A percentile compares a stretch with the other conserved stretches of the same genome.
Evolutionary conservation across 2,888 invertebrate genomes (phyloP).

Genomic region (Sminthurides aquaticus): DNA sequence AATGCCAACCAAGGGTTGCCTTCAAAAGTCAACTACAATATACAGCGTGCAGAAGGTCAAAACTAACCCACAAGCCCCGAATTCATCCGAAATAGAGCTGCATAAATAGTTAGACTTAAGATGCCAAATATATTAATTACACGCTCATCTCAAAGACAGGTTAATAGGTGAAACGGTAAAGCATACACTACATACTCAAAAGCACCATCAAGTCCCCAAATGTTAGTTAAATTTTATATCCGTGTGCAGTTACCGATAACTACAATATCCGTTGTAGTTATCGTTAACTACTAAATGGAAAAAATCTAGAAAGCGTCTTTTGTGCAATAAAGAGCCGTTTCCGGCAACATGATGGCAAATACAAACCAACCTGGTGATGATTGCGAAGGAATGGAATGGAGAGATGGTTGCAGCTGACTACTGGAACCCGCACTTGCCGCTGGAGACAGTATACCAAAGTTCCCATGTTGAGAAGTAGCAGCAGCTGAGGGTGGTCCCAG

Average conservation of each 20-base stretch:
- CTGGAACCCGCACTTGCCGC: not conserved
- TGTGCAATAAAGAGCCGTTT: too few relatives aligned
- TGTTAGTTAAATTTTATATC: too few relatives aligned
- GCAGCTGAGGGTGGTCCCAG: slow-evolving; percentile 17
- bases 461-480: slow-evolving; percentile 29
- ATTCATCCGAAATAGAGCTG: slow-evolving; percentile 1
- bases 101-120: not conserved
- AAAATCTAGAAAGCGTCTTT: too few relatives aligned
- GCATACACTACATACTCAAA: too few relatives aligned
- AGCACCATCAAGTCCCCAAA: too few relatives aligned
- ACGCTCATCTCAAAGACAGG: not conserved
- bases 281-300: too few relatives aligned
- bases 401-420: slow-evolving; percentile 16
- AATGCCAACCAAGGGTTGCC: slow-evolving; percentile 38
- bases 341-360: slow-evolving; percentile 36
- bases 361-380: slow-evolving; percentile 44
- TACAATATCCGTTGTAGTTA: too few relatives aligned
- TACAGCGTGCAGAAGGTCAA: not conserved
- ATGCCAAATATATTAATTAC: not conserved
- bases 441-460: slow-evolving; percentile 22
- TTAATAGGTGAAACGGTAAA: too few relatives aligned
- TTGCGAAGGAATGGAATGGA: slow-evolving; percentile 41
- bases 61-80: not conserved
- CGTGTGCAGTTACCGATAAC: too few relatives aligned
- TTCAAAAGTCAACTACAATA: slow-evolving; percentile 26